phyloP scores from a whole-genome alignment of 2,113 vertebrate genomes.

The Eidolon helvum region DNA sequence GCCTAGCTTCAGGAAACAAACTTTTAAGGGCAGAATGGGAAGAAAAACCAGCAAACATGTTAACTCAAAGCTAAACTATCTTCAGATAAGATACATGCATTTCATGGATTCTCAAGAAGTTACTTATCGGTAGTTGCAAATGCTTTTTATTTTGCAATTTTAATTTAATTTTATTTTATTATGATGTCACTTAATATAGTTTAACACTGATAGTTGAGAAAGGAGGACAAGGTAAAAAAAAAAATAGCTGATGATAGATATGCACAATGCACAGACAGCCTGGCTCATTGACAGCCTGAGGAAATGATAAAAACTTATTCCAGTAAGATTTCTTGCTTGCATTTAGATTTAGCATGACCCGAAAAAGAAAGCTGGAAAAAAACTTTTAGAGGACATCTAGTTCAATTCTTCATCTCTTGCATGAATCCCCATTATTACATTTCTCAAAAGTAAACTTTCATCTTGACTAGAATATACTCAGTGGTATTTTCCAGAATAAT shows the following conservation, averaged over 20 bases:
- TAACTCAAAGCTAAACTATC: neutral
- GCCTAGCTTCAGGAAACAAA: neutral
- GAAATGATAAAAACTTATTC: neutral
- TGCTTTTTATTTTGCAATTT: neutral
- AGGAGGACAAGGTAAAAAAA: neutral
- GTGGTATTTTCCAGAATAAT: neutral
- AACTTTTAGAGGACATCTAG: neutral
- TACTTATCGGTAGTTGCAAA: neutral
- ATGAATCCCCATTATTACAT: neutral
- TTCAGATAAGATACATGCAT: neutral
- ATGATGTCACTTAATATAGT: neutral
- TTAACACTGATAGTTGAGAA: neutral
- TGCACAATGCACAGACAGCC: neutral
- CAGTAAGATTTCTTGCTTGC: neutral
- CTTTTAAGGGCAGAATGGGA: neutral
- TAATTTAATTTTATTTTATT: neutral
- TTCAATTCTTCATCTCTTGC: neutral
- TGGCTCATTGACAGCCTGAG: neutral
- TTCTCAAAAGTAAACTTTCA: neutral
- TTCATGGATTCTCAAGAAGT: constrained; percentile 9
- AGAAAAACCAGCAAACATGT: neutral
- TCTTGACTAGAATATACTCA: neutral
- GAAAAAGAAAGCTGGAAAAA: neutral
- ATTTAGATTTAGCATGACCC: neutral
- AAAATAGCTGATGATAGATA: neutral